Base-by-base conservation (phyloP, 2,888 invertebrate species). In the Leptinotarsa rubiginosa region DNA sequence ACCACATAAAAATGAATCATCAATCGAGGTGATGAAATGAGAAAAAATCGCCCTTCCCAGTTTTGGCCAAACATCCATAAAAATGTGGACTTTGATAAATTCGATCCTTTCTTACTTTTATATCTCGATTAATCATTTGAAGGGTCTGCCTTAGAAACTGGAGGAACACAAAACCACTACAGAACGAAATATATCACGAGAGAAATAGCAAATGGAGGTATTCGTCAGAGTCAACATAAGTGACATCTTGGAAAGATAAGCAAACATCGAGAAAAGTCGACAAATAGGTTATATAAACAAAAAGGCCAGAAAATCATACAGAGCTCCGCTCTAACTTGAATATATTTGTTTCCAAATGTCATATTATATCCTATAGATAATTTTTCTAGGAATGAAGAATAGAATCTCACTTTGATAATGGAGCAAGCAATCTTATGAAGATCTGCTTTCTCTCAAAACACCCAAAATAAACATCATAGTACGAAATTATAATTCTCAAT, bases 11-110 rank as follows among this genome's bases (percentile, higher is more conserved):
- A 31, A 7, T 31, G 1, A 31, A 1, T 31, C 31, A 31, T 31
- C 31, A 31, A 7, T 10, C 10, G 2, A 41, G 3, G 10, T 41
- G 0, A 12, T 41, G 10, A 41, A 41, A 41, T 41, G 41, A 41
- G 41, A 0, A 10, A 41, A 41, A 41, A 41, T 10, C 0, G 3
- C 10, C 41, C 3, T 41, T 10, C 10, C 41, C 10, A 41, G 10
- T 12, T 41, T 41, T 41, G 41, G 2, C 2, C 12, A 18, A 12
- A 52, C 2, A 18, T 52, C 52, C 16, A 52, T 52, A n/a, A 52
- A n/a, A 52, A 52, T 52, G n/a, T n/a, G n/a, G 52, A 52, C 52
- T 52, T 41, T 41, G 52, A 52, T 52, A 16, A n/a, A 52, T 52
- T 18, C 2, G 52, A 52, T 52, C 52, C 18, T 52, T 52, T 52